Conservation (phyloP, 37 sponge, comb jelly and placozoan species). For the Oscarella lobularis region DNA sequence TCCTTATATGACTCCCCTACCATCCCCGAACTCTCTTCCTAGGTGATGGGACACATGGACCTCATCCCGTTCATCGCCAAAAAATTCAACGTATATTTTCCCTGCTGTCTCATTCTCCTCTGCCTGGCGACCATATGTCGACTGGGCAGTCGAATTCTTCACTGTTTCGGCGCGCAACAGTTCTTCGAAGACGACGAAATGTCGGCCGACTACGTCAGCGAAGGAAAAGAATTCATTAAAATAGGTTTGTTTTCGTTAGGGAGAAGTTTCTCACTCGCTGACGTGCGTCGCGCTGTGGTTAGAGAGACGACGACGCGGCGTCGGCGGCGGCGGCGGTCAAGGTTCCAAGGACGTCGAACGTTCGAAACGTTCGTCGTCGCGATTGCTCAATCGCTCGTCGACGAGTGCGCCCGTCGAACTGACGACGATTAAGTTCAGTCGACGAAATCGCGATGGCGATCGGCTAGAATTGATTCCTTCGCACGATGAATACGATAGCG, state of each 20-base stretch:
- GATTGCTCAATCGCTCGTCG: too few species aligned
- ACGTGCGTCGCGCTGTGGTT: too few species aligned
- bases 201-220: conserved; percentile 74
- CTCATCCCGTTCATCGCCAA: conserved; percentile 65
- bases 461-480: too few species aligned
- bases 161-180: conserved; percentile 70
- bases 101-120: conserved; percentile 59
- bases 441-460: too few species aligned
- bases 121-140: conserved; percentile 74
- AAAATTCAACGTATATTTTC: conserved; percentile 84
- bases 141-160: conserved; percentile 55
- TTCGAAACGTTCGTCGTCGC: too few species aligned
- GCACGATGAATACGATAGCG: too few species aligned
- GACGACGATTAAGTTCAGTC: too few species aligned
- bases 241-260: conserved; percentile 74
- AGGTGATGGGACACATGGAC: conserved; percentile 67
- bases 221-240: conserved; percentile 79
- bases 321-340: too few species aligned
- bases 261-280: too few species aligned
- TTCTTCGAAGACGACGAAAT: conserved; percentile 86
- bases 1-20: background rate
- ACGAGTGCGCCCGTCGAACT: too few species aligned
- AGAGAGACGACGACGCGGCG: too few species aligned
- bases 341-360: too few species aligned
- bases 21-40: background rate